Base-by-base conservation (phyloP, 2,888 invertebrate species). In the Tinea pellionella region DNA sequence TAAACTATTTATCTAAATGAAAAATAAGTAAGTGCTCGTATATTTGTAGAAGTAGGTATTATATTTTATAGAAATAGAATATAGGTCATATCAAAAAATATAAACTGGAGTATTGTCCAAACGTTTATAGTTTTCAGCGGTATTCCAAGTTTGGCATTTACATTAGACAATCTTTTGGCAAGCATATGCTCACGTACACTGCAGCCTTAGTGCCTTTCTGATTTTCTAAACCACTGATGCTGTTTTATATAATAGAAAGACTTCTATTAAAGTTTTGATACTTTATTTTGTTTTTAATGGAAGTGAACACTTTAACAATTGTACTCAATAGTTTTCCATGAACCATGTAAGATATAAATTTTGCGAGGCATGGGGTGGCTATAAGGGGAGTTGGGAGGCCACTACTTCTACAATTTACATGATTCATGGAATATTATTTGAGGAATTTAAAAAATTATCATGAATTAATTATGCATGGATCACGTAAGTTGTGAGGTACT, bases 331-430 rank as follows among this genome's bases (percentile, higher is more conserved):
- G 6, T 24, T 24, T 24, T 24, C 24, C 24, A 24, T 24, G 24
- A 24, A 24, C 6, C 24, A 24, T 3, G 24, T 24, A 24, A 24
- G 24, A 24, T 24, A 24, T 9, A 37, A 37, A 37, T 37, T 47
- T 47, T 47, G 47, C 47, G 47, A 47, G 47, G 47, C 47, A 47
- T 47, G 47, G 47, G 47, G 47, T 47, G 47, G 47, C 47, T 47
- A 47, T 47, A 47, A 15, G 47, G 47, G 47, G 47, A 47, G 47
- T 8, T 47, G 13, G 47, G 47, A 47, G 47, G 47, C 47, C 47
- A 47, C 47, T 47, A 16, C 37, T 15, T 47, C 13, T 47, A 42
- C 16, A n/a, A 41, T 24, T 24, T 24, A 24, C 24, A 2, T 24
- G 24, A 24, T 24, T 24, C 24, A 24, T 24, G 24, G 24, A 24